phyloP scores from a whole-genome alignment of 1,140 invertebrate genomes.

The Xylocopa sonorina region DNA sequence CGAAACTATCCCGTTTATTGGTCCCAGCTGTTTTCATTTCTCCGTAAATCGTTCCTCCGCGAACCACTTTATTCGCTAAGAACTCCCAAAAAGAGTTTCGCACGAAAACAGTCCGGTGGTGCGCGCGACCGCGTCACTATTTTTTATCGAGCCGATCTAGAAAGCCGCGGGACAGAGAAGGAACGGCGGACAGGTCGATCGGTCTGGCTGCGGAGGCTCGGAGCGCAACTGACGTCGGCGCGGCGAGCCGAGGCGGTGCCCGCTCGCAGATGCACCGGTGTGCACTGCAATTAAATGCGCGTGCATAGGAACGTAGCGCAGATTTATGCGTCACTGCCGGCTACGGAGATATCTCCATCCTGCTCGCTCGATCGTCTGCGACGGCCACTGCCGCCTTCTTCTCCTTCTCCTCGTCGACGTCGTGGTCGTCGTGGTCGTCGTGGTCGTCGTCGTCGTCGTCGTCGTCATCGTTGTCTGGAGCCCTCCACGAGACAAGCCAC shows the following conservation, averaged over 20 bases:
- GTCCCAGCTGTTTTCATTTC: too few species aligned
- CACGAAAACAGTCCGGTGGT: not conserved
- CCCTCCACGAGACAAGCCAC: conserved; percentile 18
- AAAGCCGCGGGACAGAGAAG: conserved; percentile 35
- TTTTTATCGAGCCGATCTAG: conserved; percentile 42
- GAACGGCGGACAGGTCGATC: conserved; percentile 12
- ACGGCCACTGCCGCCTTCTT: not conserved
- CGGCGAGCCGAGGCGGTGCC: conserved; percentile 46
- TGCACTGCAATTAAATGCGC: conserved; percentile 69
- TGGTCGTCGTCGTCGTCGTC: too few species aligned
- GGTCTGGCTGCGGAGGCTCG: conserved; percentile 19
- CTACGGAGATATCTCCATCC: conserved; percentile 53
- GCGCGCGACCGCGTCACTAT: not conserved
- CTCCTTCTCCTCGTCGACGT: too few species aligned
- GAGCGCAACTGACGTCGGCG: conserved; percentile 42
- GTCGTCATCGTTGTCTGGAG: too few species aligned
- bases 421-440: too few species aligned
- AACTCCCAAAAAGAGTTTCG: not conserved
- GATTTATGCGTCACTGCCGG: conserved; percentile 70
- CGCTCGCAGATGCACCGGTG: conserved; percentile 43
- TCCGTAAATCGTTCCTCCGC: too few species aligned
- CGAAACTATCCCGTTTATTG: conserved; percentile 1
- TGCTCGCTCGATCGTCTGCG: conserved; percentile 21
- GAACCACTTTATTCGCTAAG: not conserved
- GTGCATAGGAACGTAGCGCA: conserved; percentile 53